A percentile compares a stretch with the other conserved stretches of the same genome.
Conservation (phyloP, 2,113 vertebrate species). For the Xenopus laevis region DNA sequence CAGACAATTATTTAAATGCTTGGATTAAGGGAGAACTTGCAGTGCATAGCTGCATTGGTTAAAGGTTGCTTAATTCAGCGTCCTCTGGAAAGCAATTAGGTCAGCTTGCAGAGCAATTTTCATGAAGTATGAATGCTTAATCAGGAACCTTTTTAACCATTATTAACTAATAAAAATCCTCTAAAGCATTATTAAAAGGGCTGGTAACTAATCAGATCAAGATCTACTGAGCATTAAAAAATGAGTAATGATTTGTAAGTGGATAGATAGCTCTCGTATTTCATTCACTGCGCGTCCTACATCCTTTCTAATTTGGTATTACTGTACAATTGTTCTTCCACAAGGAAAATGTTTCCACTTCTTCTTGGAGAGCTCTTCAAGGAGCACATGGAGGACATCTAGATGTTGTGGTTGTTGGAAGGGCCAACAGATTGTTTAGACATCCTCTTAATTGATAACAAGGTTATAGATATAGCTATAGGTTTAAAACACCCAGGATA, state of each 20-base stretch:
- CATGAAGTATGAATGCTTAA: conserved; percentile 45
- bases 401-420: no score
- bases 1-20: conserved; percentile 36
- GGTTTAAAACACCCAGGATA: no score
- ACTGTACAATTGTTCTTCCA: not conserved
- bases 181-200: conserved; percentile 16
- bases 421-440: no score
- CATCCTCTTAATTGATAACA: no score
- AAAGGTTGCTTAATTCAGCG: conserved; percentile 37
- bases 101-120: conserved; percentile 40
- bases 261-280: conserved; percentile 18
- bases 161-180: conserved; percentile 41
- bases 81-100: conserved; percentile 42
- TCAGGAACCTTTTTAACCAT: conserved; percentile 36
- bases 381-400: no score
- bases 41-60: conserved; percentile 23
- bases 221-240: conserved; percentile 22
- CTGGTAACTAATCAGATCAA: conserved; percentile 35
- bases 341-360: no score
- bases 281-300: conserved; percentile 3
- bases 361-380: no score
- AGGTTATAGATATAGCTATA: no score
- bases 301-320: conserved; percentile 10
- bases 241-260: conserved; percentile 28
- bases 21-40: conserved; percentile 16